Conservation (phyloP, 2,797 vertebrate species). For the Sphaeramia orbicularis region DNA sequence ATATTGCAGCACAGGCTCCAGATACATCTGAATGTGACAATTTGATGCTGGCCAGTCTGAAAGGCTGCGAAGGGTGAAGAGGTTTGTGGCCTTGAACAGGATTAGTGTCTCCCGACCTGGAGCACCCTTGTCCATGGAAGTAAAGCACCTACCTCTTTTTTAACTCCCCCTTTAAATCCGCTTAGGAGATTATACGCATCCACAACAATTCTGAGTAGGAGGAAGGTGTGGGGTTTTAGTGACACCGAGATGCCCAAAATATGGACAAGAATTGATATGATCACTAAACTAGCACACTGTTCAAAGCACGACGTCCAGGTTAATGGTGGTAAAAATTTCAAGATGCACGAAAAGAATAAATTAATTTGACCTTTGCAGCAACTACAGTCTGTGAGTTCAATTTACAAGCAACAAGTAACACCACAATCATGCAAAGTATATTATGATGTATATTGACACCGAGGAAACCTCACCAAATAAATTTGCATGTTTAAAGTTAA, state of each 20-base stretch:
- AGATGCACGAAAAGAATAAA: constrained; percentile 27
- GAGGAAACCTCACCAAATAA: constrained; percentile 9
- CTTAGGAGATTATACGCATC: constrained; percentile 78
- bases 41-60: constrained; percentile 38
- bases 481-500: constrained; percentile 21
- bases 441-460: constrained; percentile 30
- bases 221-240: constrained; percentile 33
- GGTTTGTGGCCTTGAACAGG: constrained; percentile 65
- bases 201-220: constrained; percentile 59
- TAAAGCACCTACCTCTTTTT: constrained; percentile 57
- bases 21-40: constrained; percentile 18
- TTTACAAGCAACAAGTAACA: constrained; percentile 19
- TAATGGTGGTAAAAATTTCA: constrained; percentile 27
- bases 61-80: constrained; percentile 35
- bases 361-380: constrained; percentile 29
- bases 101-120: constrained; percentile 69
- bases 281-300: constrained; percentile 13
- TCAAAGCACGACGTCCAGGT: constrained; percentile 14
- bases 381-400: constrained; percentile 11
- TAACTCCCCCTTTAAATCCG: constrained; percentile 57
- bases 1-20: constrained; percentile 19
- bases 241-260: constrained; percentile 47
- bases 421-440: not conserved
- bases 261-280: constrained; percentile 27
- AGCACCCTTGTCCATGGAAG: constrained; percentile 50